Evolutionary conservation across 2,888 invertebrate species (phyloP), one percentile per base, ranked within the genome.

Genomic region (Philereme vetulata): DNA sequence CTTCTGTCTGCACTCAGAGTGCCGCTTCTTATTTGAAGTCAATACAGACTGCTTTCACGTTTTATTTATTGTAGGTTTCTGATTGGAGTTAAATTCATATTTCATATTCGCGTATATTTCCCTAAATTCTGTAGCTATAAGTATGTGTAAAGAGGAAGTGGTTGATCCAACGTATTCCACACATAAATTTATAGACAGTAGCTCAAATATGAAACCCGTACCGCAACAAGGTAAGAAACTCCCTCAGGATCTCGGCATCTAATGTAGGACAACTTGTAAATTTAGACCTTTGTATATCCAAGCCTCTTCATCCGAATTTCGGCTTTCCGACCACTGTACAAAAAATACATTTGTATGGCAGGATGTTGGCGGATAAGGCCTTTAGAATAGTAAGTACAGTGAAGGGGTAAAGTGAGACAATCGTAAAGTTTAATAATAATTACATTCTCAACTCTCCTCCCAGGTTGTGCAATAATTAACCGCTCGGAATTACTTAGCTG

Each of bases 361-460:
- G 57, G 54, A 51, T 32, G 46, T 43, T 51, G 72, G 65, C 65
- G 62, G 69, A 70, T 83, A 75, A 64, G 75, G 64, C 80, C 65
- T 81, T 80, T 70, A 64, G 67, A 51, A 58, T 65, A 57, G 56
- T 52, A 61, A 53, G 71, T 68, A 68, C 75, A 78, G 83, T 76
- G 84, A 89, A 88, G 88, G 92, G 92, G 91, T 91, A 89, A 90
- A 90, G 88, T 90, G 91, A 92, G 90, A 92, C 92, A 92, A 92
- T 92, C 91, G 92, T 91, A 91, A 91, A 92, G 86, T 92, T 92
- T 91, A 92, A 92, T 92, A 92, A 92, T 92, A 92, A 92, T 92
- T 92, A 92, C 90, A 91, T 91, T 91, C 90, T 90, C 91, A 88
- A 88, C 90, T 91, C 90, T 87, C 88, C 86, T 89, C 87, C 84